These are phyloP conservation scores for Chloropsis cyanopogon DNA, from an alignment of 2,113 vertebrate species.

Conservation along the genomic window DNA sequence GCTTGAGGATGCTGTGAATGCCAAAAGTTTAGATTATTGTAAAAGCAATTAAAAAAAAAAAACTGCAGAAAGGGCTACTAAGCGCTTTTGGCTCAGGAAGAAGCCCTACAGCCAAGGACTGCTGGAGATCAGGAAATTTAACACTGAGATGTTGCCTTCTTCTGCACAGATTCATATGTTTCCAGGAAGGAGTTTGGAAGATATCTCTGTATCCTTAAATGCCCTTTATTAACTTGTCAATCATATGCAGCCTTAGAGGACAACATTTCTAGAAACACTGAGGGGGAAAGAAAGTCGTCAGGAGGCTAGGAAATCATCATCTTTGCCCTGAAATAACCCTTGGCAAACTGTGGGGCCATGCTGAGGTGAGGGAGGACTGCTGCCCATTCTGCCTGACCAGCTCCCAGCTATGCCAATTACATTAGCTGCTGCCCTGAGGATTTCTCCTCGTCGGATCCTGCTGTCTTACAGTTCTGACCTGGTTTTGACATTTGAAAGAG, in stretches of 20 bases:
- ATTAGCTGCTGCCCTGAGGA: not conserved
- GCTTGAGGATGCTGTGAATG: not conserved
- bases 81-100: not conserved
- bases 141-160: not conserved
- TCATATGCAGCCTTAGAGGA: not conserved
- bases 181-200: not conserved
- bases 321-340: not conserved
- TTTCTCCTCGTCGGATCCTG: not conserved
- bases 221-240: not conserved
- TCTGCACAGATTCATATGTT: not conserved
- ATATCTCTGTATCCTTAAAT: not conserved
- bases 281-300: fast-evolving
- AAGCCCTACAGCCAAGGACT: not conserved
- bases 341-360: not conserved
- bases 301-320: not conserved
- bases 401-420: not conserved
- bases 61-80: not conserved
- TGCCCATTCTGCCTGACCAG: not conserved
- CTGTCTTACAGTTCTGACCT: slow-evolving; percentile 7
- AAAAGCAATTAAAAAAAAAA: not conserved
- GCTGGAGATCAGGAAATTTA: not conserved
- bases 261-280: not conserved
- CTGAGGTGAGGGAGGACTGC: not conserved
- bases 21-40: not conserved
- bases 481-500: slow-evolving; percentile 42